phyloP scores from a whole-genome alignment of 1,140 invertebrate genomes.

The Listronotus oregonensis region DNA sequence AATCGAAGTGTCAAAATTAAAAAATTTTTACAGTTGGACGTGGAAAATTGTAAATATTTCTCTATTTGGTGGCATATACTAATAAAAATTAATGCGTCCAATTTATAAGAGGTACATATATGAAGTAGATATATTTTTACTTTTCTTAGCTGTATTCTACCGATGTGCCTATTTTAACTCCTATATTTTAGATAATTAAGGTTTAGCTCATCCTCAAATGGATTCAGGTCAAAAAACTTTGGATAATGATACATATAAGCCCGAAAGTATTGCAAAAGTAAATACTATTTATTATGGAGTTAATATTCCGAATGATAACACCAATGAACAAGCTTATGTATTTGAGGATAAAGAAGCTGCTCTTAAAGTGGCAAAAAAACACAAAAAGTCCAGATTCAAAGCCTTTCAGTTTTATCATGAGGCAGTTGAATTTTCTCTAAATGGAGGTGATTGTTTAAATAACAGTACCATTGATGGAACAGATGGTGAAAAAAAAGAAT shows the following conservation, averaged over 20 bases:
- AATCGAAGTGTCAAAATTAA: too few species aligned
- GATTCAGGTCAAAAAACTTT: constrained; percentile 6
- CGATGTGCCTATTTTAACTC: too few species aligned
- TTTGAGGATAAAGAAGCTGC: constrained; percentile 74
- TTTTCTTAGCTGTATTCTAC: too few species aligned
- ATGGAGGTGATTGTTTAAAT: constrained; percentile 59
- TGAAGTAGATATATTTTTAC: too few species aligned
- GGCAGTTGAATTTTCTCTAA: constrained; percentile 71
- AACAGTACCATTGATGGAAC: constrained; percentile 38
- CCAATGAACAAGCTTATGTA: constrained; percentile 56
- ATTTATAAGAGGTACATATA: too few species aligned
- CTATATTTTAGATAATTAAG: too few species aligned
- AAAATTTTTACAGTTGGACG: too few species aligned
- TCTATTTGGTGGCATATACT: too few species aligned
- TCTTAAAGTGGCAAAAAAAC: constrained; percentile 71
- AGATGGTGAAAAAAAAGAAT: constrained; percentile 44
- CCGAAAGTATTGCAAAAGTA: constrained; percentile 11
- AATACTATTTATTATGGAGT: constrained; percentile 51
- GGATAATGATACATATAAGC: neutral
- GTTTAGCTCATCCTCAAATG: neutral
- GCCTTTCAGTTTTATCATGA: constrained; percentile 71
- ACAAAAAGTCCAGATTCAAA: constrained; percentile 78
- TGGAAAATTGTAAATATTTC: too few species aligned
- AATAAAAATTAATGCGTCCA: too few species aligned
- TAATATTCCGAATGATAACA: constrained; percentile 48